Conservation (phyloP, 2,888 invertebrate species). For the Eupithecia vulgata region DNA sequence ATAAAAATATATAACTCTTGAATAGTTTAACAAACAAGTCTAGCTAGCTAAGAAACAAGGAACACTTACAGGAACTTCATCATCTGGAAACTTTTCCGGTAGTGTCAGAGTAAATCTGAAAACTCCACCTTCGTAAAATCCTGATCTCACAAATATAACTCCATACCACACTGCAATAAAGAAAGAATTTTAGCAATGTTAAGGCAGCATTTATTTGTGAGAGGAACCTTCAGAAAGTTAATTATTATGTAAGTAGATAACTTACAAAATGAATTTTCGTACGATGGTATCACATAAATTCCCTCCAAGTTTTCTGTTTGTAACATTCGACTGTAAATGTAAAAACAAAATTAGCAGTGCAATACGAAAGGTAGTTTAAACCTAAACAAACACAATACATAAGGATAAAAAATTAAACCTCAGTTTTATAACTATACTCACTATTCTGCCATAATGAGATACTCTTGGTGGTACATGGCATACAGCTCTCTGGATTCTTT, state of each 20-base stretch:
- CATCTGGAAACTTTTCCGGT: slow-evolving; percentile 94
- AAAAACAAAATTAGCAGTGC: not conserved
- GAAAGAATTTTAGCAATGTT: not conserved
- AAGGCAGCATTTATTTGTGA: not conserved
- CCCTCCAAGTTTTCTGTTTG: slow-evolving; percentile 94
- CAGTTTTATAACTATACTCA: slow-evolving; percentile 84
- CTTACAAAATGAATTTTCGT: slow-evolving; percentile 89
- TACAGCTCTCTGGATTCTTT: slow-evolving; percentile 87
- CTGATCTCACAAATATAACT: slow-evolving; percentile 94
- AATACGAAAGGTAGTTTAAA: not conserved
- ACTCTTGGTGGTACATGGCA: slow-evolving; percentile 93
- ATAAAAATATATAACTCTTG: slow-evolving; percentile 47
- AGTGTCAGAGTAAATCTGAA: slow-evolving; percentile 94
- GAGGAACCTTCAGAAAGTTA: not conserved
- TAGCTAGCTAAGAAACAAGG: not conserved
- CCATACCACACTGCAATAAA: slow-evolving; percentile 93
- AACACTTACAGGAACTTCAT: slow-evolving; percentile 90
- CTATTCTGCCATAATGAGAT: slow-evolving; percentile 96
- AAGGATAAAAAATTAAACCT: not conserved
- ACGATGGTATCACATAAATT: slow-evolving; percentile 96
- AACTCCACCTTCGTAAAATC: slow-evolving; percentile 94
- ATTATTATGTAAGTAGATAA: not conserved
- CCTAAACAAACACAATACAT: slow-evolving; percentile 24
- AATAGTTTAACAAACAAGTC: not conserved
- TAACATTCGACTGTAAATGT: slow-evolving; percentile 89